Evolutionary conservation across 2,797 vertebrate species (phyloP).

Genomic region (Xenops minutus): DNA sequence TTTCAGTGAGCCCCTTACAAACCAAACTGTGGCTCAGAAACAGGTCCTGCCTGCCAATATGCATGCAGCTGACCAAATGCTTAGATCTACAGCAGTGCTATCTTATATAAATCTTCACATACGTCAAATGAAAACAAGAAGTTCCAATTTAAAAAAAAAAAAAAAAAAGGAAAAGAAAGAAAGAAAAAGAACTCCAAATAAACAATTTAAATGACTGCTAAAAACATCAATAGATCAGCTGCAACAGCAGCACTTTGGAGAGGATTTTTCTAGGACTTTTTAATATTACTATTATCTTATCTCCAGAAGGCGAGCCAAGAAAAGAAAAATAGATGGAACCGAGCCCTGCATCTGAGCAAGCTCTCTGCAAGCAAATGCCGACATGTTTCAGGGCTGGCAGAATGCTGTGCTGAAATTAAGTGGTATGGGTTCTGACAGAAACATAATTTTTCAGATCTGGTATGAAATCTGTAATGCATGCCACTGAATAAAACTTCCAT

Average conservation of each 20-base stretch:
- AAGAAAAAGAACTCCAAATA: neutral
- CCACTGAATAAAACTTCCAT: slow-evolving; percentile 25
- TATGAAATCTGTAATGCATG: neutral
- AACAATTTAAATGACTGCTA: neutral
- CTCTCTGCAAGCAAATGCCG: neutral
- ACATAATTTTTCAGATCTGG: slow-evolving; percentile 4
- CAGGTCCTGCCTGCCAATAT: neutral
- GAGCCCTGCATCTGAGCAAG: neutral
- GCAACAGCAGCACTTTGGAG: neutral
- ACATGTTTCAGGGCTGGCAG: slow-evolving; percentile 14
- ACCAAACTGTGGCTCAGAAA: neutral
- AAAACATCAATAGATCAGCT: neutral
- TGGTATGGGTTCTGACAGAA: neutral
- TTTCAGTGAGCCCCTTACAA: neutral
- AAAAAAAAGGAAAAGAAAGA: too few relatives aligned
- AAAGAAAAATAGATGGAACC: neutral
- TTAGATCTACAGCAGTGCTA: neutral
- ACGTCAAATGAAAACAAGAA: neutral
- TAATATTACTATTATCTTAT: neutral
- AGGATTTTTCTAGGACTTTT: neutral
- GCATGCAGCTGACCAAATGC: neutral
- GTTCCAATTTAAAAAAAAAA: neutral
- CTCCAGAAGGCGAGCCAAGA: slow-evolving; percentile 30
- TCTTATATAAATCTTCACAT: neutral
- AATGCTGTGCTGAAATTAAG: slow-evolving; percentile 16